phyloP scores from a whole-genome alignment of 1,140 invertebrate species.

The Drosophila repleta region DNA sequence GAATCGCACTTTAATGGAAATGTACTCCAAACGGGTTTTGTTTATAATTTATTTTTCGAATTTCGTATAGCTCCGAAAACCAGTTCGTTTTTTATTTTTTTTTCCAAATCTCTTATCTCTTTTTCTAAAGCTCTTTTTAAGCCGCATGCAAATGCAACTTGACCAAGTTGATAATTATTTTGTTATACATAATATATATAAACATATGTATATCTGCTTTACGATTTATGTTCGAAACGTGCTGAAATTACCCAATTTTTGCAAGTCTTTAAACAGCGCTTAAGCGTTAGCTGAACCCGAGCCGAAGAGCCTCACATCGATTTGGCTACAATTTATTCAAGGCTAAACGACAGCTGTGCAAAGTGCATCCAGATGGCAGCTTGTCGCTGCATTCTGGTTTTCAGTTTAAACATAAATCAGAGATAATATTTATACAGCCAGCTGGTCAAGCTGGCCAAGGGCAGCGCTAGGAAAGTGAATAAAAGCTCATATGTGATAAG shows the following conservation, averaged over 20 bases:
- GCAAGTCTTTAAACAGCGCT: not conserved
- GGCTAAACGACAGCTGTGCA: slow-evolving; percentile 9
- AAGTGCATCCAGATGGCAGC: slow-evolving; percentile 31
- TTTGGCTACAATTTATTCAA: slow-evolving; percentile 25
- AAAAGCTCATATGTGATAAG: slow-evolving; percentile 5
- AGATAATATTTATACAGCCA: slow-evolving; percentile 15
- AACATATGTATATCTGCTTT: slow-evolving; percentile 20
- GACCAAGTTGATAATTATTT: slow-evolving; percentile 58
- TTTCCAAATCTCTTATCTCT: slow-evolving; percentile 25
- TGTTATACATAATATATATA: slow-evolving; percentile 13
- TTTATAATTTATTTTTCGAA: slow-evolving; percentile 20
- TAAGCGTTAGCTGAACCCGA: slow-evolving; percentile 3
- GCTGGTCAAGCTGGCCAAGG: slow-evolving; percentile 49
- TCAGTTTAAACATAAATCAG: slow-evolving; percentile 36
- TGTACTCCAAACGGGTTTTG: slow-evolving; percentile 65
- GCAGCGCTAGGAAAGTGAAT: slow-evolving; percentile 17
- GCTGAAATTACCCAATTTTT: slow-evolving; percentile 40
- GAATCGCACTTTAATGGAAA: slow-evolving; percentile 45
- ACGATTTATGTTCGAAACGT: slow-evolving; percentile 52
- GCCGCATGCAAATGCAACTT: slow-evolving; percentile 57
- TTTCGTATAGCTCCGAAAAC: slow-evolving; percentile 55
- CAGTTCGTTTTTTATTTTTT: slow-evolving; percentile 25
- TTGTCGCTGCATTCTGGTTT: slow-evolving; percentile 41
- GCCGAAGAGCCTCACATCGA: not conserved
- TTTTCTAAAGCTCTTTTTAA: slow-evolving; percentile 56